Base-by-base conservation (phyloP, 1,140 invertebrate genomes). In the Geopemphigus sp. region DNA sequence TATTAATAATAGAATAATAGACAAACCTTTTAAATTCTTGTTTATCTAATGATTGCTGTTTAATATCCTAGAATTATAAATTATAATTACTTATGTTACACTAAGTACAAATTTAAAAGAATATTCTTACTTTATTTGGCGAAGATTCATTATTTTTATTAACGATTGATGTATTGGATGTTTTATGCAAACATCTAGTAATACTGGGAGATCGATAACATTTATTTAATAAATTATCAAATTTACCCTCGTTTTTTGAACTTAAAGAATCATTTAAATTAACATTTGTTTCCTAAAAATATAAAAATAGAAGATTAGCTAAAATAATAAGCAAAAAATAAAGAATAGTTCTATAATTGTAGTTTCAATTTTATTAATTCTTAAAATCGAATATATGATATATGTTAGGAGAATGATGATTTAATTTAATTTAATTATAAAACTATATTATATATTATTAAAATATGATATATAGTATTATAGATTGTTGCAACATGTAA, bases 31-130 rank as follows among this genome's bases (percentile, higher is more conserved):
- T 78, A 29, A 78, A 78, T 63, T 78, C 74, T 63, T 63, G 74
- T 78, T 78, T 78, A 61, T 78, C 74, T 50, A 78, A 63, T 12
- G 74, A 63, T 63, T 78, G 74, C 5, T 78, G 74, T 29, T 50
- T 78, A 47, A 10, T 29, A 47, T 78, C 57, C 74, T 63, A 50
- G 50, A 78, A 78, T 61, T n/a, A 54, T 72, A 6, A 29, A 72
- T 53, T 29, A 53, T 29, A 72, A 53, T 54, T 19, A 29, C 19
- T 29, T 53, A 17, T 29, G 11, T 54, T 29, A 32, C 5, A 22
- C 10, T 12, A 32, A 64, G 32, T 26, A 70, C 32, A 3, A 70
- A 1, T 6, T 53, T 53, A 14, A n/a, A 32, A 32, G 12, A 32
- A 54, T 72, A 54, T 32, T 29, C 29, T 53, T 11, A 72, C 68